phyloP scores from a whole-genome alignment of 2,888 invertebrate genomes.

The Pasiphila rectangulata region DNA sequence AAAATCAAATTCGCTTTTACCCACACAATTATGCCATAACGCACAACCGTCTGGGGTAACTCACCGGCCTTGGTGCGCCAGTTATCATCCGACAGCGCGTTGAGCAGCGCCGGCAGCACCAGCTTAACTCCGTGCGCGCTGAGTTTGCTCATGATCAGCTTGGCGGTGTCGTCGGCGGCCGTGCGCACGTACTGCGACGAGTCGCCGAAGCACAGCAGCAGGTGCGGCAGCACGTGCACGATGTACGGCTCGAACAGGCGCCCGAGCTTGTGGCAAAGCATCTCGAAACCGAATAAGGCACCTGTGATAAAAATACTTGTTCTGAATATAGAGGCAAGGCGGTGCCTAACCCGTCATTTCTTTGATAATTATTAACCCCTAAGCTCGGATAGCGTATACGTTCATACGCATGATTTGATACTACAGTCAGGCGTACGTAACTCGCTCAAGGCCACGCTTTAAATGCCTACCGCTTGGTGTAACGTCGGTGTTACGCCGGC shows the following conservation, averaged over 20 bases:
- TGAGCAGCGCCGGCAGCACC: constrained; percentile 94
- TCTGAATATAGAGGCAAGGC: not conserved
- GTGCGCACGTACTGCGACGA: constrained; percentile 96
- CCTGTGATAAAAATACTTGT: constrained; percentile 64
- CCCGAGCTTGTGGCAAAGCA: constrained; percentile 96
- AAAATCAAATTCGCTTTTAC: not conserved
- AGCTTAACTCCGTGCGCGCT: constrained; percentile 99
- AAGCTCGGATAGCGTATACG: too few species aligned
- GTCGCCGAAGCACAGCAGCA: constrained; percentile 97
- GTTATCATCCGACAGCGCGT: constrained; percentile 97
- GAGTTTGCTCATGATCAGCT: constrained; percentile 96
- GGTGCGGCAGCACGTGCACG: constrained; percentile 96
- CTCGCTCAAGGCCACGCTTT: too few species aligned
- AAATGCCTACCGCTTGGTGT: too few species aligned
- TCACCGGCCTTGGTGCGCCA: constrained; percentile 98
- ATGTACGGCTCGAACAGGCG: constrained; percentile 99
- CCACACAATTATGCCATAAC: not conserved
- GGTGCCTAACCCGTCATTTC: too few species aligned
- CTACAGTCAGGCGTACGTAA: too few species aligned
- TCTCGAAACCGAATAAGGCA: constrained; percentile 98
- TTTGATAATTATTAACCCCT: too few species aligned
- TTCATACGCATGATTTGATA: too few species aligned
- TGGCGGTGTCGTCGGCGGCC: constrained; percentile 97
- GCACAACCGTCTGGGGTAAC: constrained; percentile 17
- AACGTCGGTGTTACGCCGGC: too few species aligned